These are phyloP conservation scores for Polydrusus cervinus DNA, from an alignment of 2,888 invertebrate genomes.

Conservation along the genomic window DNA sequence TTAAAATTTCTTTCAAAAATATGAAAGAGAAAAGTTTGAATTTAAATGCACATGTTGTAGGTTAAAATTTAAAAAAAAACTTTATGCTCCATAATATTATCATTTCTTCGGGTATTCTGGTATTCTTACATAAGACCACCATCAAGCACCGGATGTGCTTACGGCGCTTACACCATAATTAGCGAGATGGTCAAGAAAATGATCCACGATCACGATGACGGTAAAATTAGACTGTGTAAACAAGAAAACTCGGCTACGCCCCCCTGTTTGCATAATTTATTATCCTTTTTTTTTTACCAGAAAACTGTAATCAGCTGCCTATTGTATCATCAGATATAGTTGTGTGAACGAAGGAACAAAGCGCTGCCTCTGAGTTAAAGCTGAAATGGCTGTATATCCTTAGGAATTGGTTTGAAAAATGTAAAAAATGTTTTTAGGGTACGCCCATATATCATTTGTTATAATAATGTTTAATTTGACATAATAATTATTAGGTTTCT, in stretches of 20 bases:
- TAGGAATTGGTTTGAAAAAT: constrained; percentile 3
- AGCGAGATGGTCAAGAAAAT: constrained; percentile 48
- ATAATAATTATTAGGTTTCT: background rate
- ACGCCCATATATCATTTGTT: constrained; percentile 4
- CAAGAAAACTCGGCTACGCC: constrained; percentile 45
- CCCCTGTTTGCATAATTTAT: constrained; percentile 48
- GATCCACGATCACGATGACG: constrained; percentile 54
- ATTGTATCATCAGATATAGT: constrained; percentile 34
- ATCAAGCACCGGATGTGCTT: constrained; percentile 44
- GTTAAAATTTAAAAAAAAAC: no score
- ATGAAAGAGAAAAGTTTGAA: no score
- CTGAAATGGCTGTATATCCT: constrained; percentile 6
- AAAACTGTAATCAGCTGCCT: constrained; percentile 39
- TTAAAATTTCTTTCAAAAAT: no score
- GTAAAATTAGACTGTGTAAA: constrained; percentile 52
- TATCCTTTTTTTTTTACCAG: constrained; percentile 37
- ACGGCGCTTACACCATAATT: constrained; percentile 47
- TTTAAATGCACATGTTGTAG: no score
- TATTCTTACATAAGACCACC: constrained; percentile 46
- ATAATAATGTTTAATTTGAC: background rate
- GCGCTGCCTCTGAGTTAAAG: constrained; percentile 1
- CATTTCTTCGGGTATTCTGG: constrained; percentile 17
- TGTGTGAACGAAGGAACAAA: constrained; percentile 33
- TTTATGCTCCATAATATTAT: background rate
- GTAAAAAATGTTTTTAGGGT: constrained; percentile 4